A percentile compares a stretch with the other conserved stretches of the same genome.
Conservation (phyloP, 2,797 vertebrate species). For the Eulemur mongoz region DNA sequence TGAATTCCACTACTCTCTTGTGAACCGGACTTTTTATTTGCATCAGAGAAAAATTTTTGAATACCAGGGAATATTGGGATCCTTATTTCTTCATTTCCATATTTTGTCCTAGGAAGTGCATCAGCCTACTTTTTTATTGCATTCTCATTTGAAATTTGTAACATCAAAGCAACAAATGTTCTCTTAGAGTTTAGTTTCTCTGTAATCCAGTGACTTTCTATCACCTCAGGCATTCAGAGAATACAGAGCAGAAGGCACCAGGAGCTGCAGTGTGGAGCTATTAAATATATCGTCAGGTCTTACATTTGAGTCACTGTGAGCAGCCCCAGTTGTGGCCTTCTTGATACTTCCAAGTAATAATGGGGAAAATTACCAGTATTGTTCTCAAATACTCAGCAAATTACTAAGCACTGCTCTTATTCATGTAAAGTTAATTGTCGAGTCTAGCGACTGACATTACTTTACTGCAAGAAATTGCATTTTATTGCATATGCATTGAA, state of each 20-base stretch:
- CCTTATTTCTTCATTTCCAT: constrained; percentile 15
- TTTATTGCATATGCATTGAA: constrained; percentile 78
- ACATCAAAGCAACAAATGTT: constrained; percentile 45
- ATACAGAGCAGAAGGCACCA: constrained; percentile 9
- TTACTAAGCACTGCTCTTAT: constrained; percentile 73
- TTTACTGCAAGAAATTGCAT: constrained; percentile 78
- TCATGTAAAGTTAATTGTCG: constrained; percentile 80
- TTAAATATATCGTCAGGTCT: constrained; percentile 68
- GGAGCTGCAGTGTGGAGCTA: constrained; percentile 55
- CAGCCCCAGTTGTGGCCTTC: constrained; percentile 52
- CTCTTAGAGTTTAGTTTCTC: constrained; percentile 34
- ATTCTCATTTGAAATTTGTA: constrained; percentile 56
- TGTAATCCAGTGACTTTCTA: constrained; percentile 39
- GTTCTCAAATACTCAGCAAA: constrained; percentile 79
- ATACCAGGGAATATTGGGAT: background rate
- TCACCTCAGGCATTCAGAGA: constrained; percentile 67
- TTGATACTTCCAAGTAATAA: constrained; percentile 82
- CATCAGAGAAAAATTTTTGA: constrained; percentile 16
- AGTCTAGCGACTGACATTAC: constrained; percentile 61
- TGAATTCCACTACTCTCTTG: constrained; percentile 59
- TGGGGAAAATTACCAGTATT: constrained; percentile 75
- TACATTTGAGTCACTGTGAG: constrained; percentile 55
- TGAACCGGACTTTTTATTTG: constrained; percentile 53
- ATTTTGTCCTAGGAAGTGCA: background rate
- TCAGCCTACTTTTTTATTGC: background rate